Evolutionary conservation across 1,140 invertebrate species (phyloP), one percentile per base, ranked within the genome.

Genomic region (Lerema accius): DNA sequence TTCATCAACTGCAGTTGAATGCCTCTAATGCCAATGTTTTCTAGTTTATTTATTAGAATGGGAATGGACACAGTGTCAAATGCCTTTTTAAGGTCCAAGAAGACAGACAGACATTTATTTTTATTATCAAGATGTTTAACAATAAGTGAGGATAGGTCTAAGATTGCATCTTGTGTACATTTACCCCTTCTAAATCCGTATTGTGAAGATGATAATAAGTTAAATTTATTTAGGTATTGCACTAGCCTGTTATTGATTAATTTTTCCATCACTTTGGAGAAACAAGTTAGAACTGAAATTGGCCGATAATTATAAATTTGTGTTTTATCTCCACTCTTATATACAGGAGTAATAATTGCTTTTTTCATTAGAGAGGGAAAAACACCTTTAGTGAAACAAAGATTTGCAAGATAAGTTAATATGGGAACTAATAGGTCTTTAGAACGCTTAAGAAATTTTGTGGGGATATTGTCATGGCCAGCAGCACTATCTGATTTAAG

Each of bases 251-350:
- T 37, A 11, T 37, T 37, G 0, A 37, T 37, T 37, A 7, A 1
- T 37, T 37, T 37, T 37, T 37, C 35, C 35, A 37, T 11, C 11
- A 37, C n/a, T 37, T 37, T 37, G 4, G 35, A 37, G 35, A 37
- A 11, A n/a, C 35, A 9, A 0, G 35, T 37, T 37, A 37, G 11
- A 7, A 37, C 35, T 37, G 35, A 37, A 37, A 37, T 37, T 11
- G 35, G 35, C 4, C 35, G n/a, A 7, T 37, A 37, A 2, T 37
- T 37, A 37, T n/a, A 11, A 0, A 37, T 37, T 37, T 37, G 35
- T 7, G 10, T 11, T 37, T 11, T 37, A 37, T 37, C 35, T n/a
- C 35, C 35, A 11, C 7, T 37, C 35, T 37, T 37, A 37, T 37
- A 37, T 1, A 37, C 35, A 11, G 35, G 35, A 37, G 35, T 37